Percentiles rank a stretch among this genome's conserved stretches.
Evolutionary conservation across 2,797 vertebrate species (phyloP).

Genomic region (Pteronotus mesoamericanus): DNA sequence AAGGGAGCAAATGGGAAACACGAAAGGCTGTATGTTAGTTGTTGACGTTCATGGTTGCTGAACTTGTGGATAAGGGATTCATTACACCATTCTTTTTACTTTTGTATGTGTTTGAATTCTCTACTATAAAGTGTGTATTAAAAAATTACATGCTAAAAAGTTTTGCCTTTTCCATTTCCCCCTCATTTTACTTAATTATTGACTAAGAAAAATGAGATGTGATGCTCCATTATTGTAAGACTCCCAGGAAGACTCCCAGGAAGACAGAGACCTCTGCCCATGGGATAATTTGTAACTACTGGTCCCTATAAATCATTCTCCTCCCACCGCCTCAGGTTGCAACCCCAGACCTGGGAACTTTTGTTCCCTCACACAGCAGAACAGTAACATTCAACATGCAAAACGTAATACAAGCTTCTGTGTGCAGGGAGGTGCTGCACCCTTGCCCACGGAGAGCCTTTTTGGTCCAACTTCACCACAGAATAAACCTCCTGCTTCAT

Average conservation of each 20-base stretch:
- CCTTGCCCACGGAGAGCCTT: neutral
- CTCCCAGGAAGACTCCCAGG: neutral
- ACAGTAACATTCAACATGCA: neutral
- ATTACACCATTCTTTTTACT: neutral
- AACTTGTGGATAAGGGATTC: neutral
- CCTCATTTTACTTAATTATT: neutral
- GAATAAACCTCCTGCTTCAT: neutral
- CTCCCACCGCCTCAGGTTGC: too few species aligned
- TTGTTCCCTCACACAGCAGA: neutral
- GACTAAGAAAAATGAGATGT: neutral
- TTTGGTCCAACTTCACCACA: neutral
- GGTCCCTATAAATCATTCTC: neutral
- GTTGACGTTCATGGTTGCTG: neutral
- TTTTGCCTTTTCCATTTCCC: neutral
- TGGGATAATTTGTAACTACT: neutral
- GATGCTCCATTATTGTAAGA: neutral
- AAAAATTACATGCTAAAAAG: neutral
- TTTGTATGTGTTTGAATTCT: neutral
- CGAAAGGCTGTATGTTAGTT: neutral
- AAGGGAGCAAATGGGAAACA: neutral
- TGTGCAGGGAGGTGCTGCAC: neutral
- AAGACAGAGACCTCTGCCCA: neutral
- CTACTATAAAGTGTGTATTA: neutral
- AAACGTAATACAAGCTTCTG: neutral
- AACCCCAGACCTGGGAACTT: neutral